These are phyloP conservation scores for Hippopotamyrus pictus DNA, from an alignment of 2,797 vertebrate genomes.

Conservation along the genomic window DNA sequence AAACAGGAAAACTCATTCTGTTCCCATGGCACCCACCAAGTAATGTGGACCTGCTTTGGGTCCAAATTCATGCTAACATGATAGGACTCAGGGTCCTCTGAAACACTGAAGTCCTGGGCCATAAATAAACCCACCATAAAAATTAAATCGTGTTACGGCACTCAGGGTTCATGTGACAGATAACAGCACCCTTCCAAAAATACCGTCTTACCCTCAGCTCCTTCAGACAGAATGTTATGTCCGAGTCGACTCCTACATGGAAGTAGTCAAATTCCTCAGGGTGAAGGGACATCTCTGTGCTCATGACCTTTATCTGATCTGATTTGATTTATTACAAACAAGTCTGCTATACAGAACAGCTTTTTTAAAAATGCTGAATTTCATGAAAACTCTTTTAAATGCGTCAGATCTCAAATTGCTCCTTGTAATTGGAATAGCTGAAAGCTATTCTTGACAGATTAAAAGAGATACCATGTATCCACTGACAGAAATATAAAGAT, in stretches of 20 bases:
- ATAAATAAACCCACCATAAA: conserved; percentile 40
- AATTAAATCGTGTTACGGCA: conserved; percentile 30
- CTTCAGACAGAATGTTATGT: conserved; percentile 91
- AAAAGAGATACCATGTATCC: background rate
- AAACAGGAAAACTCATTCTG: background rate
- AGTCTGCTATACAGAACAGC: background rate
- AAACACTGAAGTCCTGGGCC: conserved; percentile 26
- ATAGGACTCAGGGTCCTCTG: conserved; percentile 28
- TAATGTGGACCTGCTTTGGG: background rate
- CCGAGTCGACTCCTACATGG: conserved; percentile 73
- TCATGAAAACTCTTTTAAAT: background rate
- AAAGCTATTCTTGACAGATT: background rate
- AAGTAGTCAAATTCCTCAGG: conserved; percentile 86
- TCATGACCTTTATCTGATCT: conserved; percentile 69
- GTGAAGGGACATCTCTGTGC: conserved; percentile 76
- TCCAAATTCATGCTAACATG: conserved; percentile 34
- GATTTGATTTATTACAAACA: conserved; percentile 43
- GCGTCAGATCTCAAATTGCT: background rate
- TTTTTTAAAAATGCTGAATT: background rate
- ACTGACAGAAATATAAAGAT: background rate
- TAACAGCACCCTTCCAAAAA: conserved; percentile 33
- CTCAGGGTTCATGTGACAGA: conserved; percentile 36
- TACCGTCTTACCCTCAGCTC: conserved; percentile 79
- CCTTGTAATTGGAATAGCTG: background rate
- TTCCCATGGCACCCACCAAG: background rate